Evolutionary conservation across 2,888 invertebrate genomes (phyloP), one percentile per base, ranked within the genome.

Genomic region (Trimorus sp.): DNA sequence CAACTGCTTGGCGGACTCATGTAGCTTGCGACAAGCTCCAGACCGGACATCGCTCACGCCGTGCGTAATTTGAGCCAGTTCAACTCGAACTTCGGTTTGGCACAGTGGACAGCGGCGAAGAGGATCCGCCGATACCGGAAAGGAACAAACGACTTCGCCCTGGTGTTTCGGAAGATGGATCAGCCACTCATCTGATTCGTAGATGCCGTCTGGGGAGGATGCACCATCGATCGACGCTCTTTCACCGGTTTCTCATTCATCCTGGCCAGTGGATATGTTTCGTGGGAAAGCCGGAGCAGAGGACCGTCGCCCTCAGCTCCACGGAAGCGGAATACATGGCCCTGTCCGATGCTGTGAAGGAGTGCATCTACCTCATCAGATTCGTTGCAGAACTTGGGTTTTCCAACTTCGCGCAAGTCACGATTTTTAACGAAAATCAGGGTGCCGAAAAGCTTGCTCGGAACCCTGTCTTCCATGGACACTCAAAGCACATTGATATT

Each of bases 171-270:
- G 48, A 48, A 48, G 6, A 48, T n/a, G n/a, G n/a, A n/a, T 12
- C 48, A 48, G 14, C n/a, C 48, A 11, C 48, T 48, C n/a, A 48
- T 7, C 48, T 79, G 79, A 8, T 66, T 53, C 8, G 71, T 71
- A 7, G 79, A 83, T 62, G 76, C 83, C 5, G 77, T 80, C 54
- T 83, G 75, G 75, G 83, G 48, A 11, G 49, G 51, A 7, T 69
- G 70, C 16, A 14, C 60, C 0, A 49, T 62, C 3, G 82, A 82
- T 38, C 54, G 82, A n/a, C 48, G 63, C 11, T 83, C 83, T 0
- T 82, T 77, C 16, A 84, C 84, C 0, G 83, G 83, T 2, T 84
- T 26, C 26, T 26, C 2, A 1, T 26, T 26, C 26, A 26, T 26
- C 26, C 26, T 26, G 26, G 26, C 26, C 2, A 4, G 26, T 4